Conservation (phyloP, 92 coral and sea anemone species). For the Zoanthus gigantus region DNA sequence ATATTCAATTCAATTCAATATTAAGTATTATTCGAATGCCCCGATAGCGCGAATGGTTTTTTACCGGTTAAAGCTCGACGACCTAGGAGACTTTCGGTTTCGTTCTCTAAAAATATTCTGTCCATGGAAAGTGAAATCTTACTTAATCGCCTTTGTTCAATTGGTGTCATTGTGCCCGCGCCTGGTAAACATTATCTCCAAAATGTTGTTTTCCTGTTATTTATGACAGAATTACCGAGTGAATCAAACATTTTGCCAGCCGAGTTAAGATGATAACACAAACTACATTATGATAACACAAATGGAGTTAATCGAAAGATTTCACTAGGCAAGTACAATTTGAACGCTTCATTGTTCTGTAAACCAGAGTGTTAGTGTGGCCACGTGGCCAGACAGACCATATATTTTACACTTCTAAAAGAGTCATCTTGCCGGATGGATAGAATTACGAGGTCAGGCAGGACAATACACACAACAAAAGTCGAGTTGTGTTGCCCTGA, state of each 20-base stretch:
- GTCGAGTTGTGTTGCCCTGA: constrained; percentile 29
- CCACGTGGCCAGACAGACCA: constrained; percentile 52
- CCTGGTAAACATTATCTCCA: not conserved
- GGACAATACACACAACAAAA: constrained; percentile 34
- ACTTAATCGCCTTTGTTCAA: too few species aligned
- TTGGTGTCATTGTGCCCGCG: too few species aligned
- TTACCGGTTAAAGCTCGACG: too few species aligned
- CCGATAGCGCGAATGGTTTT: too few species aligned
- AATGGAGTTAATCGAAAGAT: not conserved
- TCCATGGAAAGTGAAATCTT: too few species aligned
- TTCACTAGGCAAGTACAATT: not conserved
- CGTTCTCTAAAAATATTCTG: too few species aligned
- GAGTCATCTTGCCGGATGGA: constrained; percentile 14
- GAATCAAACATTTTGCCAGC: not conserved
- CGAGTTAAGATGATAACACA: not conserved
- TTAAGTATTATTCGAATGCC: too few species aligned
- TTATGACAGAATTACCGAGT: not conserved
- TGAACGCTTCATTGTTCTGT: constrained; percentile 39
- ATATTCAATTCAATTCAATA: too few species aligned
- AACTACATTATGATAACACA: not conserved
- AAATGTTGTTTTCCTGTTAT: not conserved
- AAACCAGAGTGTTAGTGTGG: not conserved
- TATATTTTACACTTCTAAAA: constrained; percentile 23
- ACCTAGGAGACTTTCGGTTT: too few species aligned
- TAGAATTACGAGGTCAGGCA: constrained; percentile 38